A percentile compares a stretch with the other conserved stretches of the same genome.
These are phyloP conservation scores for Mionectes olivaceus DNA, from an alignment of 2,797 vertebrate genomes.

Conservation along the genomic window DNA sequence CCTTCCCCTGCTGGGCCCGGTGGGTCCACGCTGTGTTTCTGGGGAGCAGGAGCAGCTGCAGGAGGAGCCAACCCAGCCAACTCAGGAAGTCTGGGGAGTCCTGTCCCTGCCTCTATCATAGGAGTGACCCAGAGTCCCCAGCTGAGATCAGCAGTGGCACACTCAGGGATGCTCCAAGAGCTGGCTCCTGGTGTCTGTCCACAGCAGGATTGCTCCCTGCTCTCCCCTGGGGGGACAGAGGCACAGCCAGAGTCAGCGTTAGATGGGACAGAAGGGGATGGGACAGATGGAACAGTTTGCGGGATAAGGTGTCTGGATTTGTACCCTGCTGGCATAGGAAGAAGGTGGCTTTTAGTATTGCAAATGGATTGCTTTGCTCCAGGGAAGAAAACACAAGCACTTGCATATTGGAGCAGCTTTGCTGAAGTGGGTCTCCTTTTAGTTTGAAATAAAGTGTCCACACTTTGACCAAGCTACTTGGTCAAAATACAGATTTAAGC, in stretches of 20 bases:
- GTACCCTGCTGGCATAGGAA: neutral
- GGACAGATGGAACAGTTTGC: too few species aligned
- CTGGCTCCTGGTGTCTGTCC: neutral
- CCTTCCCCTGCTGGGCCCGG: neutral
- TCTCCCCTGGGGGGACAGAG: accelerated
- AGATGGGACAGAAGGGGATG: accelerated
- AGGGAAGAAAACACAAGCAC: accelerated
- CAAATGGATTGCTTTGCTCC: neutral
- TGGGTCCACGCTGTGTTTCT: accelerated
- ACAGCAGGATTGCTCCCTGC: neutral
- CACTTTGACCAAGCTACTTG: neutral
- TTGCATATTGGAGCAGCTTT: neutral
- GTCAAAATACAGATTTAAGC: neutral
- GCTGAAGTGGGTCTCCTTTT: neutral
- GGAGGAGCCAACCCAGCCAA: neutral
- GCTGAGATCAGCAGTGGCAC: accelerated
- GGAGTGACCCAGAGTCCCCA: neutral
- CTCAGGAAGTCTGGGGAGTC: accelerated
- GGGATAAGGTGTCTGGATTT: neutral
- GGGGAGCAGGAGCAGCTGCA: neutral
- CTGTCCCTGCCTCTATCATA: neutral
- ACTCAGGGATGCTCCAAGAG: accelerated
- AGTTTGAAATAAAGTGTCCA: neutral
- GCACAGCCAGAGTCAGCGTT: neutral
- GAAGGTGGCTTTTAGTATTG: neutral